Percentiles rank a stretch among this genome's conserved stretches.
Conservation (phyloP, 2,888 invertebrate species). For the Lycia hirtaria region DNA sequence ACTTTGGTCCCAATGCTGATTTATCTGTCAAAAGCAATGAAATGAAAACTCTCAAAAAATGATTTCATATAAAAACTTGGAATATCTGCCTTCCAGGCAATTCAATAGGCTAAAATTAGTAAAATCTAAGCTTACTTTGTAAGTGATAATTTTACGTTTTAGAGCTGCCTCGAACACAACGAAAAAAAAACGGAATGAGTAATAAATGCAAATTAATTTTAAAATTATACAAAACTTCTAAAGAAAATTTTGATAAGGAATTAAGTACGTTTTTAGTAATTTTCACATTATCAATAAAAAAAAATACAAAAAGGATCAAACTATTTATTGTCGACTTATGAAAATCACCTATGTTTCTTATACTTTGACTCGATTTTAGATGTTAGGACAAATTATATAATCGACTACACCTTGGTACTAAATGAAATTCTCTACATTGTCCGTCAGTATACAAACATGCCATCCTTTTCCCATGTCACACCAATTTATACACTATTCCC, state of each 20-base stretch:
- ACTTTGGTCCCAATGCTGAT: conserved; percentile 61
- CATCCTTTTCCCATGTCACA: conserved; percentile 14
- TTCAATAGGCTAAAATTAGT: conserved; percentile 8
- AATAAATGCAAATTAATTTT: conserved; percentile 43
- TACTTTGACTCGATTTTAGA: too few relatives aligned
- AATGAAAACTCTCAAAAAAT: not conserved
- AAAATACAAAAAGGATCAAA: not conserved
- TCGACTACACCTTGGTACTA: too few relatives aligned
- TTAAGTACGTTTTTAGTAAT: conserved; percentile 20
- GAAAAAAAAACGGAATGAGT: conserved; percentile 47
- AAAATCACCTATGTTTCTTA: too few relatives aligned
- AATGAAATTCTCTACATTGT: not conserved
- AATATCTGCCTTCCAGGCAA: conserved; percentile 10
- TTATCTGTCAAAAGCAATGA: conserved; percentile 33
- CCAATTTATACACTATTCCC: conserved; percentile 22
- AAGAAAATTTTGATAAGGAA: not conserved
- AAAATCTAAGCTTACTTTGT: conserved; percentile 15
- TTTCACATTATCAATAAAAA: not conserved
- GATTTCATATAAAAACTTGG: not conserved
- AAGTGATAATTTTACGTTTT: conserved; percentile 24
- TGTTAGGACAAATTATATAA: too few relatives aligned
- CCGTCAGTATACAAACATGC: conserved; percentile 30
- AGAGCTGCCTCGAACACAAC: conserved; percentile 59
- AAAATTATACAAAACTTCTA: conserved; percentile 9
- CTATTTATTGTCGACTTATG: conserved; percentile 24